Evolutionary conservation across 2,888 invertebrate species (phyloP).

Genomic region (Hedychridium roseum): DNA sequence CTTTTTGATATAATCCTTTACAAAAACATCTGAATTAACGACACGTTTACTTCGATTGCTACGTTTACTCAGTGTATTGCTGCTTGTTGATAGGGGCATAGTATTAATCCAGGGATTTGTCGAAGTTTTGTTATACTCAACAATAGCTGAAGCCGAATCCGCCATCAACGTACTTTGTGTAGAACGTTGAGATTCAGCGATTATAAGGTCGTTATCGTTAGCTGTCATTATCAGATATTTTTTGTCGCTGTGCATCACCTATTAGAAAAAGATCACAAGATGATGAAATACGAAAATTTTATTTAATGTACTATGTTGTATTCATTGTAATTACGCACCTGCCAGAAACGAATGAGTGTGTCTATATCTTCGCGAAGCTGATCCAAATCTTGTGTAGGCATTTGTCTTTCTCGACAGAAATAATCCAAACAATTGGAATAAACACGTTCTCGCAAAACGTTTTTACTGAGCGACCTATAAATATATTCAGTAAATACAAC

Average conservation of each 20-base stretch:
- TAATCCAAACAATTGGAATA: conserved; percentile 96
- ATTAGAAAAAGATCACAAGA: not conserved
- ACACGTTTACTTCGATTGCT: conserved; percentile 80
- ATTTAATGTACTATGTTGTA: too few species aligned
- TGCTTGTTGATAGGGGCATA: conserved; percentile 77
- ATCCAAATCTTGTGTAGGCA: conserved; percentile 82
- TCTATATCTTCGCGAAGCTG: conserved; percentile 89
- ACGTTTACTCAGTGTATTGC: conserved; percentile 75
- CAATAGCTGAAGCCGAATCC: conserved; percentile 48
- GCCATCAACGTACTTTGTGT: conserved; percentile 41
- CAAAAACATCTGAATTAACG: conserved; percentile 74
- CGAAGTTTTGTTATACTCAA: conserved; percentile 57
- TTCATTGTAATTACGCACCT: conserved; percentile 62
- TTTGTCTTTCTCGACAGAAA: conserved; percentile 89
- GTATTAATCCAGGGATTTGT: conserved; percentile 93
- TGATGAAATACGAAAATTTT: too few species aligned
- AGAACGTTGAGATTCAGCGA: conserved; percentile 53
- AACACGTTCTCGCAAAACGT: conserved; percentile 92
- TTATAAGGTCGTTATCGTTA: conserved; percentile 73
- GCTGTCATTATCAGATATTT: conserved; percentile 87
- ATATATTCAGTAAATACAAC: too few species aligned
- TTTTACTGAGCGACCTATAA: conserved; percentile 80
- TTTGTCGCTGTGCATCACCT: conserved; percentile 88
- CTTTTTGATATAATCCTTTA: conserved; percentile 94
- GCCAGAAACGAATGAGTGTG: conserved; percentile 93